Base-by-base conservation (phyloP, 2,113 vertebrate genomes). In the Neolamprologus fasciatus region DNA sequence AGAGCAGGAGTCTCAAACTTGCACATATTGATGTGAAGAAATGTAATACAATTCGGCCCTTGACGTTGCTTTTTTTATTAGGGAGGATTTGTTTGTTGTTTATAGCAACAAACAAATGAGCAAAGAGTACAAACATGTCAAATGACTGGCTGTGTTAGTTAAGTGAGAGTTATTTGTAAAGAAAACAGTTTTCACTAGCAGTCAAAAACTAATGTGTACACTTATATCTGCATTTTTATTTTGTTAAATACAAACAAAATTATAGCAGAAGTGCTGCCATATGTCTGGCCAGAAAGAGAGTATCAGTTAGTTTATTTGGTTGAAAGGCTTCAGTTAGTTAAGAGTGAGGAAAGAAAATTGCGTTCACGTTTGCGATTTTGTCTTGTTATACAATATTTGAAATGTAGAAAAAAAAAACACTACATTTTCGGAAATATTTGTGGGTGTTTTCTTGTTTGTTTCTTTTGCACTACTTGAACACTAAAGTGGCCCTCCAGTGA, bases 391-490 rank as follows among this genome's bases (percentile, higher is more conserved):
- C 23, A 57, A 57, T 57, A 57, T 57, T 57, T 57, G 4, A 57
- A 26, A 57, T 57, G 14, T 26, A 26, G 11, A 23, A 26, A 26
- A 57, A 57, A 8, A 8, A 14, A 5, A 0, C 23, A 57, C 23
- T 57, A 0, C 54, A 57, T 57, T 57, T 57, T 57, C 23, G 0
- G 3, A 26, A 57, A 57, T 26, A 26, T 57, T 57, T 57, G 55
- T 57, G 23, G 55, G 13, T 57, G 55, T 2, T 57, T 57, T 16
- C 23, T 28, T 28, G 55, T 57, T 57, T 28, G 55, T 16, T 58
- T 58, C 12, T 58, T 58, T 58, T 28, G 55, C 23, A 58, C 55
- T 58, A 31, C 26, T 58, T 58, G 14, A 58, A 31, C 55, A 58
- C 26, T 31, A 31, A 58, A 58, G 55, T 58, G 55, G 13, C 55